Conservation (phyloP, 2,888 invertebrate genomes). For the Phortica okadai region DNA sequence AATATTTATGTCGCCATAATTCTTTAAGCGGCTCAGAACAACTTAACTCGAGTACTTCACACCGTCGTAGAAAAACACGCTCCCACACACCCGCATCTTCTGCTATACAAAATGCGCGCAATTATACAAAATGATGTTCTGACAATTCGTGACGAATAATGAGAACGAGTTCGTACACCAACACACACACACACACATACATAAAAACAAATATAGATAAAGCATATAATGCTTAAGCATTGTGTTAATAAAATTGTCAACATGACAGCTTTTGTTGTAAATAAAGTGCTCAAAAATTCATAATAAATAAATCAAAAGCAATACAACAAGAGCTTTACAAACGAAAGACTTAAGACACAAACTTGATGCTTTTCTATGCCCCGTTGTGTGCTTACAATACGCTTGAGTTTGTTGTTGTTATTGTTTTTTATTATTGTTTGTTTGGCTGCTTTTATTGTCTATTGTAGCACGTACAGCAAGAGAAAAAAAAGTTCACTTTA, state of each 20-base stretch:
- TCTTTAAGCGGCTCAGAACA: constrained; percentile 41
- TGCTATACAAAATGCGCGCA: constrained; percentile 4
- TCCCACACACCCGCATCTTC: not conserved
- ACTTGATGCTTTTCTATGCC: constrained; percentile 42
- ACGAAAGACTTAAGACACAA: constrained; percentile 56
- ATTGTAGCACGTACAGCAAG: not conserved
- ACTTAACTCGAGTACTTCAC: not conserved
- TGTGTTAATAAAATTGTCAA: constrained; percentile 65
- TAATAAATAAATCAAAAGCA: constrained; percentile 56
- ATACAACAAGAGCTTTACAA: constrained; percentile 20
- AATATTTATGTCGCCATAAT: constrained; percentile 50
- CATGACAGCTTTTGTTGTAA: constrained; percentile 63
- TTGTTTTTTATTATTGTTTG: no score
- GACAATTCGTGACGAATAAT: constrained; percentile 31
- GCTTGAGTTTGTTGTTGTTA: not conserved
- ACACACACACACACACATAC: not conserved
- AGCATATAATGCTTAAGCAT: not conserved
- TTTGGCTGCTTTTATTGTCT: not conserved
- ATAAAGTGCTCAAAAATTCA: constrained; percentile 60
- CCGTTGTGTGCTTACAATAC: not conserved
- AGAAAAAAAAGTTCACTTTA: not conserved
- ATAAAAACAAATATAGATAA: not conserved
- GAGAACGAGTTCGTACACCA: not conserved
- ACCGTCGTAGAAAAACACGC: not conserved
- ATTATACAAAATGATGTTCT: constrained; percentile 54